Evolutionary conservation across 2,113 vertebrate species (phyloP), one percentile per base, ranked within the genome.

Genomic region (Leptobrachium leishanense): DNA sequence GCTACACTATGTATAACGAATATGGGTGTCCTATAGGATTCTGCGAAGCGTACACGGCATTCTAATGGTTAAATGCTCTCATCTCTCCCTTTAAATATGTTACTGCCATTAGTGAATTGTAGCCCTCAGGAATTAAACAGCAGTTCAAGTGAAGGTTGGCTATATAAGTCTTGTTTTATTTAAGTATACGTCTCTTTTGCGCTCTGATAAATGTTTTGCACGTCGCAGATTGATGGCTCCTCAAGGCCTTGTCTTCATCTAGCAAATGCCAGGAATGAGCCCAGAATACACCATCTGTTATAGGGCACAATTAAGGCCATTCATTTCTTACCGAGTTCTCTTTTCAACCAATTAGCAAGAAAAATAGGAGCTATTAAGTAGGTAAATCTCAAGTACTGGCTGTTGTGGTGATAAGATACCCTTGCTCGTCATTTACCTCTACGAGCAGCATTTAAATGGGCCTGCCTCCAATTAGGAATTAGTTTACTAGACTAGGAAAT

Each of bases 311-410:
- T 81, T 81, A 81, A 68, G 64, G 43, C 78, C 50, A 81, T 81
- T 74, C 53, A 81, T 81, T 81, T 81, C 78, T 74, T 62, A 44
- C 54, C 55, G 43, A 50, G 42, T 68, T 74, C 64, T 50, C 55
- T 70, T 66, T 74, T 46, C 15, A 74, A 69, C 78, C 72, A 81
- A 81, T 81, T 81, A 81, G 78, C 72, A 81, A 81, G 71, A 81
- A 81, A 81, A 81, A 81, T 81, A 68, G 43, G 53, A 50, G 53
- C 78, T 74, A 81, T 81, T 81, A 81, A 74, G 72, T 74, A 81
- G 78, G 78, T 74, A 81, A 81, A 74, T 81, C 70, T 79, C 70
- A 73, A 73, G 63, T 68, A 81, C 71, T 68, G 78, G 64, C 71
- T 74, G 78, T 68, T 50, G 40, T 44, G 64, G 65, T 74, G 78